Evolutionary conservation across 2,113 vertebrate genomes (phyloP), one percentile per base, ranked within the genome.

Genomic region (Carlito syrichta): DNA sequence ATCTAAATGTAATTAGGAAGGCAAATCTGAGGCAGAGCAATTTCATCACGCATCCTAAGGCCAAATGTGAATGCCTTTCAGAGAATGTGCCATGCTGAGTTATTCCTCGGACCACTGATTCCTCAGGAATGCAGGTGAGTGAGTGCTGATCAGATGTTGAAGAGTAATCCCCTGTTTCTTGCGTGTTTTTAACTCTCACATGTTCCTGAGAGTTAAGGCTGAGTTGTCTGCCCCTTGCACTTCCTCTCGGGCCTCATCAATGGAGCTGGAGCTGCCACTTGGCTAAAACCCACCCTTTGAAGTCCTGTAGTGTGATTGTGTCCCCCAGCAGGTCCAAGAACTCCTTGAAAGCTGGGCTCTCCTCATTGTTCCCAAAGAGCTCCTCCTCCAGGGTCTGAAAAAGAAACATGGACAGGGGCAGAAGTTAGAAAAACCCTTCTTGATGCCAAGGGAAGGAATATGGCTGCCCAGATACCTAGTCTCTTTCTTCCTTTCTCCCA

Each of bases 241-340:
- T 82, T 93, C 71, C 68, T 32, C 68, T 19, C 25, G 48, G 23
- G 2, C 43, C 63, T 88, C 54, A 56, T 32, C 69, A 30, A 27
- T 40, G 48, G 35, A 63, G 23, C 30, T 9, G 1, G 30, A 96
- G 56, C 30, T 38, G 40, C 30, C 35, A 6, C 19, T 7, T 40
- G 79, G 73, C 92, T 87, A 76, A 96, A 93, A 96, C 98, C 98
- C 94, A 99, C 99, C 99, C 99, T 98, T 99, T 99, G 94, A 99
- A 99, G 98, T 99, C 99, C 98, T 99, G 99, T 35, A 99, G 99
- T 0, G 99, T 99, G 96, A 99, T 98, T 0, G 99, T 99, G 95
- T 99, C 99, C 89, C 99, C 99, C 68, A 99, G 98, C 92, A 99
- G 98, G 91, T 97, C 98, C 40, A 99, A 97, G 96, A 99, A 99